These are phyloP conservation scores for Podiceps cristatus DNA, from an alignment of 2,113 vertebrate species.

Conservation along the genomic window DNA sequence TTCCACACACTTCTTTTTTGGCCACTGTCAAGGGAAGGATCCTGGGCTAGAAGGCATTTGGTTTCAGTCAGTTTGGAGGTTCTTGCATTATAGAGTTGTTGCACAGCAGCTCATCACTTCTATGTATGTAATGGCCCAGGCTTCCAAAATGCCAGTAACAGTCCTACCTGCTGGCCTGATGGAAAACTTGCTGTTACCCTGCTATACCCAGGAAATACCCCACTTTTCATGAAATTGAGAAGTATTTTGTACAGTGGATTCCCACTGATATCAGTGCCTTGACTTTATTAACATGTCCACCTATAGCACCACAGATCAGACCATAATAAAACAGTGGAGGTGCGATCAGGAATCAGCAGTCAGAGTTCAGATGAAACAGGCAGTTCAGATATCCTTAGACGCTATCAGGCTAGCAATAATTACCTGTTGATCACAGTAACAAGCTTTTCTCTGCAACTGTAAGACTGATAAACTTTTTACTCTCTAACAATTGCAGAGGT, in stretches of 20 bases:
- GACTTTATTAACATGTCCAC: not conserved
- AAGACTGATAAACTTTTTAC: not conserved
- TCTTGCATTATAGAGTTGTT: not conserved
- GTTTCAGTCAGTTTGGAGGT: not conserved
- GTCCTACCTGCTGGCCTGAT: not conserved
- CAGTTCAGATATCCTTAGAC: not conserved
- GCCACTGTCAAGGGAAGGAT: not conserved
- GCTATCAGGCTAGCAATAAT: not conserved
- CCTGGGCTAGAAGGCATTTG: not conserved
- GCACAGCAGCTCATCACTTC: not conserved
- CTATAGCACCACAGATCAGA: not conserved
- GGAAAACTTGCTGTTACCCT: not conserved
- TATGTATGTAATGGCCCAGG: not conserved
- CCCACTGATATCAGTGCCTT: not conserved
- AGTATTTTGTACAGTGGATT: not conserved
- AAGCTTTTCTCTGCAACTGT: not conserved
- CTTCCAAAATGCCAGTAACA: not conserved
- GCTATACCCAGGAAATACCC: not conserved
- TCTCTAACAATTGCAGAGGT: not conserved
- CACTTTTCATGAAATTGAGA: not conserved
- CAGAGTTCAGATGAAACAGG: not conserved
- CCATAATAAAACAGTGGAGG: not conserved
- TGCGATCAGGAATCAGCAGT: not conserved
- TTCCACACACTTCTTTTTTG: not conserved
- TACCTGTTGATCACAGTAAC: not conserved